A percentile compares a stretch with the other conserved stretches of the same genome.
These are phyloP conservation scores for Benitochromis conjunctus DNA, from an alignment of 2,113 vertebrate genomes.

Conservation along the genomic window DNA sequence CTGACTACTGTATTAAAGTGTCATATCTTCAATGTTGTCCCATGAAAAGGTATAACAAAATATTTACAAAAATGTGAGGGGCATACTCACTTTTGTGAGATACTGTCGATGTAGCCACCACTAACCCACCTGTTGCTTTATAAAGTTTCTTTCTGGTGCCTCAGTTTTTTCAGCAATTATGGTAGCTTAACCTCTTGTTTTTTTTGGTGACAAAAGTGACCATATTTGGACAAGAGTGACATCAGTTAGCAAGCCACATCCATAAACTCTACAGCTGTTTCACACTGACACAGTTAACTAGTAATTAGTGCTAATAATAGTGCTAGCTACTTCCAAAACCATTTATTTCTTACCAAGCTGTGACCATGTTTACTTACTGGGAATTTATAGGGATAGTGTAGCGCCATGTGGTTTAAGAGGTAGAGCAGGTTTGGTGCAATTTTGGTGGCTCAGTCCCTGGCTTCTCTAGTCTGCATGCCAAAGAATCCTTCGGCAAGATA, in stretches of 20 bases:
- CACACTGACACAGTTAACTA: not conserved
- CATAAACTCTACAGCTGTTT: not conserved
- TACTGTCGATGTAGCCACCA: not conserved
- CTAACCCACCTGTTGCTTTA: not conserved
- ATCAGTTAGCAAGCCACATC: not conserved
- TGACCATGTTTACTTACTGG: not conserved
- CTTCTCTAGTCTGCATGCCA: not conserved
- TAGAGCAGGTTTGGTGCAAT: not conserved
- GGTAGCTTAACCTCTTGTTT: not conserved
- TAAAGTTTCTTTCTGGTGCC: not conserved
- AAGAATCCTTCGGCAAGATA: not conserved
- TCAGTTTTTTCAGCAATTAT: too few relatives aligned
- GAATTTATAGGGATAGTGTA: not conserved
- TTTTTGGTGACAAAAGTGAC: not conserved
- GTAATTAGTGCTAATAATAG: not conserved
- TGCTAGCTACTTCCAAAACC: not conserved
- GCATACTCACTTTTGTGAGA: too few relatives aligned
- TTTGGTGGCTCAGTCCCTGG: not conserved
- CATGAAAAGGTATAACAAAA: too few relatives aligned
- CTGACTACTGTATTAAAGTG: too few relatives aligned
- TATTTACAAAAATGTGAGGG: too few relatives aligned
- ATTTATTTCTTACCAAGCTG: not conserved
- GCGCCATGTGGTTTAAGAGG: not conserved
- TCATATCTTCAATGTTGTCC: too few relatives aligned
- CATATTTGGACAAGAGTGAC: not conserved